Conservation (phyloP, 2,113 vertebrate species). For the Fulica atra region DNA sequence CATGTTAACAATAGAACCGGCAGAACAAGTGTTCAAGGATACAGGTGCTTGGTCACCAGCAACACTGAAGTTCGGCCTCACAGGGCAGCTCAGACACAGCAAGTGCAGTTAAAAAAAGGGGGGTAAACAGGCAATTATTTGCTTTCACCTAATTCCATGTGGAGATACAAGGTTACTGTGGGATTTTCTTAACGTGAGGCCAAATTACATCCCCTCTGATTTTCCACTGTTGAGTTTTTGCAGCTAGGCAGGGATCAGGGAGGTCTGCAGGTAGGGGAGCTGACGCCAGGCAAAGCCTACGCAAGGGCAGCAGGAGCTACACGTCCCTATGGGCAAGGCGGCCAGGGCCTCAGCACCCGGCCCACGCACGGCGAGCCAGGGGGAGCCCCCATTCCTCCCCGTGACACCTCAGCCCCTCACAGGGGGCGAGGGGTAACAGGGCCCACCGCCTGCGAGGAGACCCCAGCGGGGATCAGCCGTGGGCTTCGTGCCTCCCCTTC, state of each 20-base stretch:
- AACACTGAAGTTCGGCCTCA: not conserved
- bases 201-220: no score
- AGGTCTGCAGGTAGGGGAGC: no score
- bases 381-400: accelerated
- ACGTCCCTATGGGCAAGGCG: accelerated
- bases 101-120: no score
- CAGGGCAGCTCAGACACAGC: accelerated
- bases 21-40: not conserved
- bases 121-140: not conserved
- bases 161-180: not conserved
- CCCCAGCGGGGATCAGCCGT: accelerated
- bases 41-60: not conserved
- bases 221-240: not conserved
- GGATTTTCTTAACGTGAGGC: not conserved
- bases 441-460: no score
- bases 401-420: accelerated
- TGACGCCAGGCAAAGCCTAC: accelerated
- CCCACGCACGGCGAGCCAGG: accelerated
- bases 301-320: accelerated
- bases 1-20: accelerated
- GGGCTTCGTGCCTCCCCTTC: accelerated
- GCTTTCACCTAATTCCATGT: not conserved
- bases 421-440: accelerated
- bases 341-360: accelerated
- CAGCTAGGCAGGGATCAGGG: accelerated